Percentiles rank a stretch among this genome's conserved stretches.
phyloP scores from a whole-genome alignment of 2,797 vertebrate genomes.

The Bovichtus diacanthus region DNA sequence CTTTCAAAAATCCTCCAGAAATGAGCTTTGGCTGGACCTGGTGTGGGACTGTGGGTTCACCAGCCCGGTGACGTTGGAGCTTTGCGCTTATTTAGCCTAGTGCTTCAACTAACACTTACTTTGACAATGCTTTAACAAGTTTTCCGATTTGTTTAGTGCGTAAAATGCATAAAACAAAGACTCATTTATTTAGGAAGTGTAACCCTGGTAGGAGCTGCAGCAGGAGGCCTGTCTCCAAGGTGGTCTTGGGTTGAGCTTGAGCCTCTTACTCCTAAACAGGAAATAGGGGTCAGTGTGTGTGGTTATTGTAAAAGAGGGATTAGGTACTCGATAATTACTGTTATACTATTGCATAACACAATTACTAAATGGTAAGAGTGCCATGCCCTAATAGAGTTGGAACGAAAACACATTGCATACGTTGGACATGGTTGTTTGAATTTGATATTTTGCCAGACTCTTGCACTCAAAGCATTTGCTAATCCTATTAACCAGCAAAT shows the following conservation, averaged over 20 bases:
- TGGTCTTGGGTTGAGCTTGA: constrained; percentile 19
- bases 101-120: neutral
- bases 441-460: constrained; percentile 30
- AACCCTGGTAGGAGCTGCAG: neutral
- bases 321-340: constrained; percentile 25
- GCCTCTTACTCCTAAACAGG: constrained; percentile 18
- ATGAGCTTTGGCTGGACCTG: neutral
- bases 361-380: constrained; percentile 3
- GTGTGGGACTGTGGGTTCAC: neutral
- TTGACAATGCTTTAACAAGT: neutral
- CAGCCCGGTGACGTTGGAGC: neutral
- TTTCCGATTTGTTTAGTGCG: neutral
- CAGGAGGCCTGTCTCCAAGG: neutral
- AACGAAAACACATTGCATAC: constrained; percentile 15
- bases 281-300: constrained; percentile 25
- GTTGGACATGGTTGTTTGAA: constrained; percentile 21
- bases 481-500: constrained; percentile 59
- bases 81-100: neutral
- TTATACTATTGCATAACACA: neutral
- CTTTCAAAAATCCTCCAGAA: neutral
- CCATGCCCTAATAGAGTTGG: neutral
- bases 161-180: neutral
- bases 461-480: constrained; percentile 41
- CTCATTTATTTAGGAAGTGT: neutral
- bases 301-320: constrained; percentile 9